A percentile compares a stretch with the other conserved stretches of the same genome.
These are phyloP conservation scores for Pontoporia blainvillei DNA, from an alignment of 2,113 vertebrate genomes.

Conservation along the genomic window DNA sequence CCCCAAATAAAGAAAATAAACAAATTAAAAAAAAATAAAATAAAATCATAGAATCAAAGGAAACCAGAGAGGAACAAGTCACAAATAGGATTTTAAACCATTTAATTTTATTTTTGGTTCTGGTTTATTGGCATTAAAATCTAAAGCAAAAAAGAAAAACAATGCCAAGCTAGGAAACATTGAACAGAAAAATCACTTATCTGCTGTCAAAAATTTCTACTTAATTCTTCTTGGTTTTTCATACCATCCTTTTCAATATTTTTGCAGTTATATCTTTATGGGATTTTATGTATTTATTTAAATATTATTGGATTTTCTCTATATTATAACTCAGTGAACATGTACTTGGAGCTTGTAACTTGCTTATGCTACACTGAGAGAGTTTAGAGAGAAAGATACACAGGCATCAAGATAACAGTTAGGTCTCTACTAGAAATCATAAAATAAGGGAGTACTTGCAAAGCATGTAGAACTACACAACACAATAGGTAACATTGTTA, in stretches of 20 bases:
- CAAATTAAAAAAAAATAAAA: too few species aligned
- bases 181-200: neutral
- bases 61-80: neutral
- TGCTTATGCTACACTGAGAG: neutral
- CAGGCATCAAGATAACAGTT: rapidly evolving
- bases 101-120: neutral
- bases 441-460: neutral
- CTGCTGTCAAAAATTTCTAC: neutral
- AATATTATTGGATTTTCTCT: neutral
- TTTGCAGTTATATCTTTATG: neutral
- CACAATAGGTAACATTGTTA: neutral
- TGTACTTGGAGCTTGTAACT: neutral
- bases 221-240: neutral
- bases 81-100: neutral
- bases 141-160: neutral
- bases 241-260: neutral
- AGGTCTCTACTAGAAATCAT: neutral
- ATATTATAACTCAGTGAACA: neutral
- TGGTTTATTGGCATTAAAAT: neutral
- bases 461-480: too few species aligned
- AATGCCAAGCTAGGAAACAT: neutral
- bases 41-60: neutral
- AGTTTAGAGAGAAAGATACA: neutral
- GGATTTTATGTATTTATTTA: neutral
- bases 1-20: too few species aligned